A percentile compares a stretch with the other conserved stretches of the same genome.
These are phyloP conservation scores for Loriculus beryllinus DNA, from an alignment of 2,797 vertebrate genomes.

Conservation along the genomic window DNA sequence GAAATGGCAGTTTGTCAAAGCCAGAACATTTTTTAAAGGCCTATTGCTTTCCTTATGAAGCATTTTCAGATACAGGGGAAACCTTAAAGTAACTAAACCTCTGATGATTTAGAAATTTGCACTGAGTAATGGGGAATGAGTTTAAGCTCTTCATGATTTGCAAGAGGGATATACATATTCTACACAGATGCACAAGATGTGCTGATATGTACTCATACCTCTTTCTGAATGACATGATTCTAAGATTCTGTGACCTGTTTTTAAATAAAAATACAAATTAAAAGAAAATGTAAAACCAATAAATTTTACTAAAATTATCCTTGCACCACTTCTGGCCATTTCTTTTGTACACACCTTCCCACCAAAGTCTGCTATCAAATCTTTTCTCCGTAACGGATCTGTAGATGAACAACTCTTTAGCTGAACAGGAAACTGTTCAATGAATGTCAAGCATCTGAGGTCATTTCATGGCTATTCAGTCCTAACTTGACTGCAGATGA, in stretches of 20 bases:
- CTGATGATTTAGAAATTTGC: neutral
- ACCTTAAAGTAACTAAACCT: neutral
- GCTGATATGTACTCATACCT: neutral
- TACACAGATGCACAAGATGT: neutral
- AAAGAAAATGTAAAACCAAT: neutral
- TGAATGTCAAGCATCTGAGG: neutral
- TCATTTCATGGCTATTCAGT: neutral
- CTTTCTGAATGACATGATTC: neutral
- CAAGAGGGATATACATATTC: neutral
- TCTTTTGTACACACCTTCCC: neutral
- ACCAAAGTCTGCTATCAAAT: neutral
- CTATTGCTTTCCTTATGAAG: neutral
- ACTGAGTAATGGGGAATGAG: neutral
- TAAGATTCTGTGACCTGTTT: fast-evolving
- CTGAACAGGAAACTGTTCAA: neutral
- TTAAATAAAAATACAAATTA: neutral
- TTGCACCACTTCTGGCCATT: neutral
- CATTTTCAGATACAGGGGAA: neutral
- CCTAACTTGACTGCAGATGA: neutral
- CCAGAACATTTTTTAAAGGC: neutral
- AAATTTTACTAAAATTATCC: neutral
- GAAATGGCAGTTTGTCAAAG: neutral
- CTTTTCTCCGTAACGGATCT: neutral
- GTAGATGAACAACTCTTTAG: neutral
- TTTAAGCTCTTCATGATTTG: neutral